Evolutionary conservation across 2,113 vertebrate species (phyloP).

Genomic region (Scalopus aquaticus): DNA sequence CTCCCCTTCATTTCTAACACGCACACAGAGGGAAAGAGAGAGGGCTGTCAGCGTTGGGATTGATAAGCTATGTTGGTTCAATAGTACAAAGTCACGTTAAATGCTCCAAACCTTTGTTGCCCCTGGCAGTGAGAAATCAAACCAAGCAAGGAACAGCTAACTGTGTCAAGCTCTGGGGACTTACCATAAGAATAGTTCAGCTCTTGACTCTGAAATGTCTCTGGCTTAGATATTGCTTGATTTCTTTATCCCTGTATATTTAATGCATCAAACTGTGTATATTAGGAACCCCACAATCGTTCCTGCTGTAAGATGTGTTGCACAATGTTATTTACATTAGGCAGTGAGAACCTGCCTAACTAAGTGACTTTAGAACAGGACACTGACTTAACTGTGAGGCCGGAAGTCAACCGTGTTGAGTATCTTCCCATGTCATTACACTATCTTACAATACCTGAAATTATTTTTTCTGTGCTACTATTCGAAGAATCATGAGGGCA

Average conservation of each 20-base stretch:
- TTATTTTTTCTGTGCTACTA: background rate
- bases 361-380: background rate
- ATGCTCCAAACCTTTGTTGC: constrained; percentile 4
- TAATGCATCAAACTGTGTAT: constrained; percentile 77
- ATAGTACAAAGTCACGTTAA: constrained; percentile 67
- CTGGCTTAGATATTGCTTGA: constrained; percentile 77
- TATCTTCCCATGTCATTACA: background rate
- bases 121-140: constrained; percentile 71
- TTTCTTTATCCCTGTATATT: constrained; percentile 70
- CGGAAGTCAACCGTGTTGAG: background rate
- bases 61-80: constrained; percentile 16
- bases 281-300: constrained; percentile 68
- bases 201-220: constrained; percentile 79
- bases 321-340: constrained; percentile 69
- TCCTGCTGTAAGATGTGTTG: constrained; percentile 69
- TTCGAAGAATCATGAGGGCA: background rate
- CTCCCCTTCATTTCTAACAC: background rate
- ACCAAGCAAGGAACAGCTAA: constrained; percentile 71
- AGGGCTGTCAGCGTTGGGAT: constrained; percentile 29
- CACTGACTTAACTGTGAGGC: background rate
- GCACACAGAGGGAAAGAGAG: constrained; percentile 31
- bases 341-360: background rate
- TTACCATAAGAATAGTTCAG: constrained; percentile 72
- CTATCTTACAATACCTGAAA: background rate
- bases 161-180: constrained; percentile 55